These are phyloP conservation scores for Vidua chalybeata DNA, from an alignment of 2,113 vertebrate species.

Conservation along the genomic window DNA sequence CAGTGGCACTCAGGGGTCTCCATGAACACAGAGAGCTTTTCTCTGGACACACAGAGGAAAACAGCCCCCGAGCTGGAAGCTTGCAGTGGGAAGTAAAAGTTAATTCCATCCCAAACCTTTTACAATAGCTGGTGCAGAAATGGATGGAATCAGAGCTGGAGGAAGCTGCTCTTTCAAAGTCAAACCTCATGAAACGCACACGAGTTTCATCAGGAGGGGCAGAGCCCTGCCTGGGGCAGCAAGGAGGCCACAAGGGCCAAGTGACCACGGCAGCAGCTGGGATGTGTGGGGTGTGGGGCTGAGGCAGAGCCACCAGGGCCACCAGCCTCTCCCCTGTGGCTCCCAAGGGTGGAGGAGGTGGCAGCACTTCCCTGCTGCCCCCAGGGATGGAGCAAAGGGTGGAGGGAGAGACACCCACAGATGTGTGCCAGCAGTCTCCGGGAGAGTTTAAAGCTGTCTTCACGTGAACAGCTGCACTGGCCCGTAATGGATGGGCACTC, in stretches of 20 bases:
- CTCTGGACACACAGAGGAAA: not conserved
- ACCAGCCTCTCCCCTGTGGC: not conserved
- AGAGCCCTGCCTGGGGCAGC: not conserved
- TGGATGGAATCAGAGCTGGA: not conserved
- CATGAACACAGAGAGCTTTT: not conserved
- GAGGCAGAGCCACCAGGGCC: not conserved
- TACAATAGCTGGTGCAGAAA: not conserved
- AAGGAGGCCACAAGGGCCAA: not conserved
- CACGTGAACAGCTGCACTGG: constrained; percentile 78
- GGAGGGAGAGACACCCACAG: not conserved
- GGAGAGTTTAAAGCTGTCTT: constrained; percentile 75
- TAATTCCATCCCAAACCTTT: not conserved
- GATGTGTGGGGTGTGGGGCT: not conserved
- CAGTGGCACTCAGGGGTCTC: not conserved
- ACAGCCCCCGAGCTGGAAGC: not conserved
- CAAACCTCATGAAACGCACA: not conserved
- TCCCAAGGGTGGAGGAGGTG: not conserved
- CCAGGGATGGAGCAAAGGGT: not conserved
- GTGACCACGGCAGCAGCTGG: fast-evolving
- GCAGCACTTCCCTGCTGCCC: not conserved
- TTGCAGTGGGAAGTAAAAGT: not conserved
- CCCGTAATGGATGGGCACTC: constrained; percentile 60
- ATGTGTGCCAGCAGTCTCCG: constrained; percentile 77
- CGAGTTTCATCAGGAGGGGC: not conserved
- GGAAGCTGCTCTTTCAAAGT: not conserved